Percentiles rank a stretch among this genome's conserved stretches.
Evolutionary conservation across 2,113 vertebrate species (phyloP).

Genomic region (Grantiella picta): DNA sequence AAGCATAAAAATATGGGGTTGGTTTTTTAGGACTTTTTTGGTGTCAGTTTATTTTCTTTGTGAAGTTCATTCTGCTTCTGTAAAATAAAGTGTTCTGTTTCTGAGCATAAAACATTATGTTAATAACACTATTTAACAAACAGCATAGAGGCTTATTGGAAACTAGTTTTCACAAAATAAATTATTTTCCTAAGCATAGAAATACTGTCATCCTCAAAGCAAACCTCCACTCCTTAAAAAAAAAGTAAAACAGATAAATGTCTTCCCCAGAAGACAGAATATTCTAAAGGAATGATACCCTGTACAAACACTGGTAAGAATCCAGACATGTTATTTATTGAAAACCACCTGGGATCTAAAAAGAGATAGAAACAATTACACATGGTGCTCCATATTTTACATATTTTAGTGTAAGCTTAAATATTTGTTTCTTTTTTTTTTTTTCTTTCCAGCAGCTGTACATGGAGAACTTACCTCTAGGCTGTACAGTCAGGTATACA

Average conservation of each 20-base stretch:
- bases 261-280: neutral
- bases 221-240: neutral
- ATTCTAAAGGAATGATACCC: neutral
- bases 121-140: neutral
- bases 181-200: neutral
- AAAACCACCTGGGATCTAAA: neutral
- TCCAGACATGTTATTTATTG: neutral
- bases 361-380: neutral
- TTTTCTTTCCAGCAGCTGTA: neutral
- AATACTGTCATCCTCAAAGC: neutral
- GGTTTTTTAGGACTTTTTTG: neutral
- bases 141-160: neutral
- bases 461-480: constrained; percentile 79
- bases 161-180: neutral
- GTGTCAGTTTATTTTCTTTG: neutral
- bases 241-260: neutral
- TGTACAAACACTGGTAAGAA: neutral
- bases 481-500: constrained; percentile 86
- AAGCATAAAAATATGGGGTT: neutral
- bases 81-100: neutral
- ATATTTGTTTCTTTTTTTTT: neutral
- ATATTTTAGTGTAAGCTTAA: neutral
- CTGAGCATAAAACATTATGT: neutral
- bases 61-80: neutral
- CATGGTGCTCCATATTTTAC: neutral